Conservation (phyloP, 2,888 invertebrate species). For the Cantharis lateralis region DNA sequence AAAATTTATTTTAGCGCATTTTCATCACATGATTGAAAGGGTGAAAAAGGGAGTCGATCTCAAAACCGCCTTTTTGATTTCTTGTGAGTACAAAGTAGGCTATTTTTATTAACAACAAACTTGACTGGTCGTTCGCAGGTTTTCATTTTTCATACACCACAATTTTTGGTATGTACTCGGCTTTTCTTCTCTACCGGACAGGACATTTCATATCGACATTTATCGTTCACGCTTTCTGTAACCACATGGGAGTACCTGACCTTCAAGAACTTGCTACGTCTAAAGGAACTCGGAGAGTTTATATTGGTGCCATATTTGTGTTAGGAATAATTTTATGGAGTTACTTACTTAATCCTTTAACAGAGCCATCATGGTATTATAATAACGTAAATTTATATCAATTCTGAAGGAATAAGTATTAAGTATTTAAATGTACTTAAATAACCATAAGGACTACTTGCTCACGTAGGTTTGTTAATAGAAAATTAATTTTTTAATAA, state of each 20-base stretch:
- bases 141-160: constrained; percentile 92
- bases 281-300: constrained; percentile 60
- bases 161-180: constrained; percentile 92
- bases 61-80: constrained; percentile 70
- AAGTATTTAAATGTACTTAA: neutral
- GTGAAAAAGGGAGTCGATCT: constrained; percentile 72
- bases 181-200: constrained; percentile 88
- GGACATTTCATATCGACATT: constrained; percentile 89
- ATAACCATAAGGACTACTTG: neutral
- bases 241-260: constrained; percentile 96
- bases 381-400: constrained; percentile 33
- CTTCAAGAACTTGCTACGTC: constrained; percentile 71
- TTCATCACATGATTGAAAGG: constrained; percentile 88
- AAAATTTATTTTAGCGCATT: constrained; percentile 69
- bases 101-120: neutral
- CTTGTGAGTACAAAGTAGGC: constrained; percentile 63
- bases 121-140: constrained; percentile 56
- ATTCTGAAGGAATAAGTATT: constrained; percentile 2
- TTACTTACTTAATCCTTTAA: constrained; percentile 74
- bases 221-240: constrained; percentile 91
- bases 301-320: constrained; percentile 71
- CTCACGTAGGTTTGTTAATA: neutral
- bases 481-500: neutral
- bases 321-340: constrained; percentile 81
- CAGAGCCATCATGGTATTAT: constrained; percentile 62